Evolutionary conservation across 2,797 vertebrate species (phyloP).

Genomic region (Gila robusta): DNA sequence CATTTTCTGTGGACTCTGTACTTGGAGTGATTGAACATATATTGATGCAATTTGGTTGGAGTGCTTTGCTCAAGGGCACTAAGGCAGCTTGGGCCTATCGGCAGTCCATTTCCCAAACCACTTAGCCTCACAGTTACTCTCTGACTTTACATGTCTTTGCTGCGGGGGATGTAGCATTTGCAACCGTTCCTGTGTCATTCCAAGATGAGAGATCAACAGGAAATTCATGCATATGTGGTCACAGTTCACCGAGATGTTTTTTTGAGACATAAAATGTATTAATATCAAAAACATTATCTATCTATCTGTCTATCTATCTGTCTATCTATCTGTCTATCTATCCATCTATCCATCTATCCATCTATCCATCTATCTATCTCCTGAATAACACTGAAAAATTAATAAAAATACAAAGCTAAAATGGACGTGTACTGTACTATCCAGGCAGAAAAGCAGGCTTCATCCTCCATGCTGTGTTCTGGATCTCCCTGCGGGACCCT

Average conservation of each 20-base stretch:
- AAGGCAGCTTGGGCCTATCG: constrained; percentile 51
- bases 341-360: not conserved
- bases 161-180: constrained; percentile 58
- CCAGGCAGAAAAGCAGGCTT: not conserved
- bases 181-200: constrained; percentile 54
- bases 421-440: not conserved
- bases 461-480: constrained; percentile 24
- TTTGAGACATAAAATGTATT: too few relatives aligned
- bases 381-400: too few relatives aligned
- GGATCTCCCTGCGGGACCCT: constrained; percentile 25
- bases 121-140: constrained; percentile 60
- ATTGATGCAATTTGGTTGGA: constrained; percentile 55
- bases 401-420: not conserved
- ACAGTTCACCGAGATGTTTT: not conserved
- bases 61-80: constrained; percentile 59
- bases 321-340: not conserved
- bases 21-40: constrained; percentile 55
- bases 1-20: constrained; percentile 49
- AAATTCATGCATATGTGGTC: constrained; percentile 11
- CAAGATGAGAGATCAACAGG: constrained; percentile 31
- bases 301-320: not conserved
- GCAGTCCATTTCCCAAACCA: constrained; percentile 60
- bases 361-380: not conserved
- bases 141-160: constrained; percentile 67
- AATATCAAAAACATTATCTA: too few relatives aligned